Base-by-base conservation (phyloP, 2,888 invertebrate genomes). In the Drosophila acutilabella region DNA sequence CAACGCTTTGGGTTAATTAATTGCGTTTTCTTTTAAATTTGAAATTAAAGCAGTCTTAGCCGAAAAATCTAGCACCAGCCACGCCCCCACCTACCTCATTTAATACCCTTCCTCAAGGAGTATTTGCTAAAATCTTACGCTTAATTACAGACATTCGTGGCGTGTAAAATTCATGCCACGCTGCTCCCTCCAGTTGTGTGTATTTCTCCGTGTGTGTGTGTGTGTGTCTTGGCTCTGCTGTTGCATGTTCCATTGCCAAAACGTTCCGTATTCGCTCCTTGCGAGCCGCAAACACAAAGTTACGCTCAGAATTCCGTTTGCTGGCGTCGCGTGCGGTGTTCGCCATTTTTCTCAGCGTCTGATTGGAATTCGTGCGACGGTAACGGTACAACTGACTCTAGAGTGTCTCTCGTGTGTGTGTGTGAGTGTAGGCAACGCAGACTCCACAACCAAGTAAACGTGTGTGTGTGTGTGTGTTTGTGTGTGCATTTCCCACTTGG, bases 271-370 rank as follows among this genome's bases (percentile, higher is more conserved):
- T n/a, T 20, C 61, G 72, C 72, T 80, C 69, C 80, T 75, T 74
- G 66, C 51, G 30, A 42, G 58, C 53, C 59, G 38, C 56, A 51
- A 48, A 51, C 60, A 47, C 53, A 62, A 58, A 56, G 56, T 77
- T 72, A 78, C 81, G 81, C 81, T 85, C 88, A 90, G 90, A 90
- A 76, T 90, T 79, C 79, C 67, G 79, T 81, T 86, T 72, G 83
- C 87, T 78, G 80, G 86, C 89, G 75, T 81, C 84, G 86, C 82
- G 90, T 85, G 81, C 90, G 88, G 90, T 86, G 76, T 78, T 74
- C 56, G 56, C 38, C 36, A 44, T 52, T 59, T 64, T 33, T 36
- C 30, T 38, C 44, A 68, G 36, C 42, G 57, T 71, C 81, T 71
- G 80, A 81, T 86, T 81, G 84, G 85, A 81, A 74, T 41, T 58